A percentile compares a stretch with the other conserved stretches of the same genome.
These are phyloP conservation scores for Ennomos fuscantarius DNA, from an alignment of 2,888 invertebrate genomes.

Conservation along the genomic window DNA sequence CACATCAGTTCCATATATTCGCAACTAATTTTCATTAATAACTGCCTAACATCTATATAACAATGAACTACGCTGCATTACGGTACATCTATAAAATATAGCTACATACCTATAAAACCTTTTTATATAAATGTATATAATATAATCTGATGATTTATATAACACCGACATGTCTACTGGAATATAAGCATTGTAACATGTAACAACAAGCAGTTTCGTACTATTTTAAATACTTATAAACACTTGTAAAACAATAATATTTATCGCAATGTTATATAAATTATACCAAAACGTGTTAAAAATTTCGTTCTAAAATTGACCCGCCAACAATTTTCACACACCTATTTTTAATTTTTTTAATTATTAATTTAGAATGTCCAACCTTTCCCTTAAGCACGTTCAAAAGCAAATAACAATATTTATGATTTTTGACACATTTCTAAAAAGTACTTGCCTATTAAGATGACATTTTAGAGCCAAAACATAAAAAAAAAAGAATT, in stretches of 20 bases:
- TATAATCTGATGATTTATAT: conserved; percentile 53
- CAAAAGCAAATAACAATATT: conserved; percentile 33
- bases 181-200: conserved; percentile 68
- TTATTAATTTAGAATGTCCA: conserved; percentile 70
- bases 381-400: conserved; percentile 42
- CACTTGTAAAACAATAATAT: conserved; percentile 13
- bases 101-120: conserved; percentile 65
- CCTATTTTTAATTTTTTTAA: conserved; percentile 40
- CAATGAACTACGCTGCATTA: conserved; percentile 59
- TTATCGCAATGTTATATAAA: conserved; percentile 21
- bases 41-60: conserved; percentile 72
- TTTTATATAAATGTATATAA: conserved; percentile 80
- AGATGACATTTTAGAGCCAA: conserved; percentile 40
- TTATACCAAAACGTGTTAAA: conserved; percentile 21
- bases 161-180: conserved; percentile 69
- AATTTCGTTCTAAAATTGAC: conserved; percentile 67
- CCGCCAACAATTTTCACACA: conserved; percentile 47
- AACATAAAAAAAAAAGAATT: no score
- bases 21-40: conserved; percentile 64
- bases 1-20: conserved; percentile 30
- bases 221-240: conserved; percentile 35
- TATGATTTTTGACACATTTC: conserved; percentile 56
- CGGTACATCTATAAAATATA: conserved; percentile 50
- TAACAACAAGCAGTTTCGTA: conserved; percentile 65
- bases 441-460: conserved; percentile 34